Evolutionary conservation across 1,140 invertebrate genomes (phyloP), one percentile per base, ranked within the genome.

Genomic region (Drusus annulatus): DNA sequence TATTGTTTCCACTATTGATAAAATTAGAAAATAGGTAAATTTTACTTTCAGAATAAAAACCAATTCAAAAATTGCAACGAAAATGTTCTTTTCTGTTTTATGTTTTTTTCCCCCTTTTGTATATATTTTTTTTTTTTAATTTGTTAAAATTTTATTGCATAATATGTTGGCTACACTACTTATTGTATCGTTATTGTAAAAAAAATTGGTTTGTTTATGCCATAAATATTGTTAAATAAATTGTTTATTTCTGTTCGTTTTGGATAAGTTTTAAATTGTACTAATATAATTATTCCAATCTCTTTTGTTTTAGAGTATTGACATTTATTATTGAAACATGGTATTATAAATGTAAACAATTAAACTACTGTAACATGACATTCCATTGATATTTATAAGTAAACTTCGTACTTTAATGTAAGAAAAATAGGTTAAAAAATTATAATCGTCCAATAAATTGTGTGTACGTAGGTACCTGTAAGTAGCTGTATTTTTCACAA

Each of bases 121-220:
- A 1, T 45, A 45, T 36, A 5, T 28, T 28, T 63, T 63, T 63
- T 21, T 63, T 63, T 21, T 63, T 28, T 16, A 63, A 23, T 28
- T 28, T 65, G 25, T 65, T 16, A 31, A 45, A n/a, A 31, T 63
- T 45, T 21, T 15, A 60, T 45, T 23, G 58, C 21, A 60, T 60
- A 65, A 78, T 78, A 65, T 25, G 80, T 81, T 81, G 80, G 80
- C 80, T 71, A 78, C 52, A 81, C 51, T 80, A 80, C 79, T 80
- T 80, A 81, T 50, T 76, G 73, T 69, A 28, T 65, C 54, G 60
- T 71, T 63, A 58, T 76, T 77, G 13, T 25, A 71, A 79, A 78
- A 52, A 73, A 73, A 31, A 45, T 75, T 56, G 50, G 45, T 71
- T 31, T 75, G 15, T 36, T 75, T 28, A 54, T 73, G 50, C 28